Base-by-base conservation (phyloP, 2,113 vertebrate genomes). In the Tragelaphus strepsiceros region DNA sequence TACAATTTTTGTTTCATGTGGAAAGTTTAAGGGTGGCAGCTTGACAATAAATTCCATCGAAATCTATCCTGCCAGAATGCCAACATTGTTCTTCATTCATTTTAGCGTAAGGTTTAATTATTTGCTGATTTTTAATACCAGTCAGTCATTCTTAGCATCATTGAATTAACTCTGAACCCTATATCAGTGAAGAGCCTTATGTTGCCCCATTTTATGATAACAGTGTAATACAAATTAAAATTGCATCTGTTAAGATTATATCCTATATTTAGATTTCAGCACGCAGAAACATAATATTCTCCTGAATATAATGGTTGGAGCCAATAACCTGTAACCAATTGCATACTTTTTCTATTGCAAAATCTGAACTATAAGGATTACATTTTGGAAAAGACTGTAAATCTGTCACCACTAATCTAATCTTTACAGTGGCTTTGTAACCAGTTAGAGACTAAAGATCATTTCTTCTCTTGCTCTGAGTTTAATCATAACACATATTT, bases 291-390 rank as follows among this genome's bases (percentile, higher is more conserved):
- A 97, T 97, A 97, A 82, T 99, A 98, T 98, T 98, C 98, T 98
- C 98, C 94, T 97, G 98, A 98, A 97, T 98, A 56, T 97, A 98
- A 97, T 58, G 86, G 59, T 97, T 97, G 98, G 97, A 98, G 84
- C 98, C 98, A 99, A 98, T 98, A 99, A 99, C 98, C 98, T 99
- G 98, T 98, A 99, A 98, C 98, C 98, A 98, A 98, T 98, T 98
- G 87, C 96, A 82, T 97, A 97, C 96, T 98, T 99, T 94, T 98
- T 97, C 98, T 97, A 71, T 80, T 98, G 97, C 98, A 98, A 98
- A 99, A 98, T 97, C 97, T 96, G 95, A 98, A 92, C 97, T 98
- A 94, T 98, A 99, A 98, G 97, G 98, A 98, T 98, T 99, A 97
- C 64, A 74, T 98, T 98, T 98, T 98, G 92, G 98, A 98, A 98